Evolutionary conservation across 1,140 invertebrate species (phyloP), one percentile per base, ranked within the genome.

Genomic region (Euwallacea similis): DNA sequence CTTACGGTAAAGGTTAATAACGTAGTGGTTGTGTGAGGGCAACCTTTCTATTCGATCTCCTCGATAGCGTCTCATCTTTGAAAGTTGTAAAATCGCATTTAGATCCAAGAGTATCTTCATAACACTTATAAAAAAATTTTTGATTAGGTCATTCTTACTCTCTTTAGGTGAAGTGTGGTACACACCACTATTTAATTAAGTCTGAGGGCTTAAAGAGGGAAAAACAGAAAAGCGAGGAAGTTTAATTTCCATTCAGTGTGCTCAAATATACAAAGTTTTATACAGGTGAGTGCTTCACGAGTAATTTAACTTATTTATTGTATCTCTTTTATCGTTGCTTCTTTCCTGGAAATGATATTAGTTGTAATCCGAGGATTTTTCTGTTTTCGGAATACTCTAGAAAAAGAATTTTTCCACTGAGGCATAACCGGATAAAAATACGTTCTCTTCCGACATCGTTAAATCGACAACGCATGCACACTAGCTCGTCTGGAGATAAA

Each of bases 1-100:
- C 65, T 66, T 42, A 47, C 53, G 13, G 47, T 3, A 69, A 69
- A 62, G 67, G 67, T 69, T 69, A 69, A 69, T 69, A 60, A 68
- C 66, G 21, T 42, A 62, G 59, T 69, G 67, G 67, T 69, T 63
- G 47, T 62, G 41, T 61, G 47, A 33, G 42, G 11, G 58, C 46
- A 53, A 62, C 67, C 67, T 69, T 69, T 69, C 60, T 54, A 60
- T 62, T 33, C 42, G 58, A 44, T 54, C 47, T 42, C 21, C 67
- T 10, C 46, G 53, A 66, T 66, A 66, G 42, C 50, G 42, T 44
- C 56, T 21, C 13, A 41, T 13, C 62, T 63, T 53, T 21, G 46
- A n/a, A 65, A 65, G 62, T 41, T 65, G 62, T 42, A 65, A 65
- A 42, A 65, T 65, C 47, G 47, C 42, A 15, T 16, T 65, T 65